Conservation (phyloP, 2,113 vertebrate species). For the Corydoras maculifer region DNA sequence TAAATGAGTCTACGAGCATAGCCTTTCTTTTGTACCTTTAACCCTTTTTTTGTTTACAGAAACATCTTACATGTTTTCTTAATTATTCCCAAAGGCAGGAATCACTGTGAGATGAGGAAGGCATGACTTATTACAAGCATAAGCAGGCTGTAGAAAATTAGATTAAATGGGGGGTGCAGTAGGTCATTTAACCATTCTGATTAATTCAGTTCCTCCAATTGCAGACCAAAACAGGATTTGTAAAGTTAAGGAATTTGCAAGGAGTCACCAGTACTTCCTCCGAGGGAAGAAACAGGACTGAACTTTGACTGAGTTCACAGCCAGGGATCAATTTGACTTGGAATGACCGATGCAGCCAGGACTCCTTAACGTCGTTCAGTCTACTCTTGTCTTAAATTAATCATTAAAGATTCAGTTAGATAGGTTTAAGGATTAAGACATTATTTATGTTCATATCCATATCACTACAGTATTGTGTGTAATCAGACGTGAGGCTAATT, state of each 20-base stretch:
- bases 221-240: neutral
- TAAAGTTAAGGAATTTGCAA: neutral
- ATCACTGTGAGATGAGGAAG: no score
- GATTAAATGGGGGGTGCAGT: neutral
- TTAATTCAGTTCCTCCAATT: neutral
- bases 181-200: conserved; percentile 16
- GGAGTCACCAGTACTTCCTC: neutral
- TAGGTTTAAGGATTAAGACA: no score
- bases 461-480: no score
- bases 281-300: neutral
- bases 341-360: neutral
- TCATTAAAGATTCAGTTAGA: no score
- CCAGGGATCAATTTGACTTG: neutral
- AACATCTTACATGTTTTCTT: neutral
- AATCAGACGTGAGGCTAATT: no score
- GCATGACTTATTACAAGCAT: no score
- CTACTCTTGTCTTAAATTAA: no score
- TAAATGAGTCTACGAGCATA: conserved; percentile 9
- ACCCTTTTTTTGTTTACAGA: neutral
- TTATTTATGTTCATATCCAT: no score
- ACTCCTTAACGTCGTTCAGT: no score
- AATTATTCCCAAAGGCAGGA: no score
- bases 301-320: conserved; percentile 6
- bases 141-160: no score
- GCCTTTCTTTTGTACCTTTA: neutral